Conservation (phyloP, 1,140 invertebrate genomes). For the Penaeus chinensis region DNA sequence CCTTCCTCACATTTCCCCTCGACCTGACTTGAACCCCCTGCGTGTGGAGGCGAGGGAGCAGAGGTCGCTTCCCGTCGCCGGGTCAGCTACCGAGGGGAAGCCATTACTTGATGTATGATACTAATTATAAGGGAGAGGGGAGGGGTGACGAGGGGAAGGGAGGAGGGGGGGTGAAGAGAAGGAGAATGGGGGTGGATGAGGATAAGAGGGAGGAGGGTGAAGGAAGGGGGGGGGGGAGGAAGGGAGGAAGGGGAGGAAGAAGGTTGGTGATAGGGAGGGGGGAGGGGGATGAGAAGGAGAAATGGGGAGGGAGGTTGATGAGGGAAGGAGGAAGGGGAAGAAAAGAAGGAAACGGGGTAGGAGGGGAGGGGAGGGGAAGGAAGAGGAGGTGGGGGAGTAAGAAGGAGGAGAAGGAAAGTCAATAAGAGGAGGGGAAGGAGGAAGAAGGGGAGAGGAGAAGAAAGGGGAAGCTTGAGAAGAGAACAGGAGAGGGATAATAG, state of each 20-base stretch:
- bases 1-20: conserved; percentile 37
- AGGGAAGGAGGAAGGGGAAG: neutral
- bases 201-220: too few relatives aligned
- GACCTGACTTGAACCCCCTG: too few relatives aligned
- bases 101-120: conserved; percentile 59
- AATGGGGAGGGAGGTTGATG: neutral
- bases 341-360: too few relatives aligned
- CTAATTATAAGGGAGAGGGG: conserved; percentile 47
- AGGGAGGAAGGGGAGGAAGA: neutral
- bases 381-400: too few relatives aligned
- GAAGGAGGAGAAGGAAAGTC: too few relatives aligned
- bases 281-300: neutral
- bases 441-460: too few relatives aligned
- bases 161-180: neutral
- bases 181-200: too few relatives aligned
- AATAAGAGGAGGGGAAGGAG: too few relatives aligned
- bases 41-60: neutral
- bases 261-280: neutral
- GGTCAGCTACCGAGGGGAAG: conserved; percentile 56
- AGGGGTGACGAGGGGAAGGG: neutral
- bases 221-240: too few relatives aligned
- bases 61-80: neutral
- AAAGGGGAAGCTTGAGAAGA: neutral
- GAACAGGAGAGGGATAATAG: neutral
- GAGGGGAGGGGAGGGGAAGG: too few relatives aligned